These are phyloP conservation scores for Collichthys lucidus DNA, from an alignment of 2,113 vertebrate genomes.

Conservation along the genomic window DNA sequence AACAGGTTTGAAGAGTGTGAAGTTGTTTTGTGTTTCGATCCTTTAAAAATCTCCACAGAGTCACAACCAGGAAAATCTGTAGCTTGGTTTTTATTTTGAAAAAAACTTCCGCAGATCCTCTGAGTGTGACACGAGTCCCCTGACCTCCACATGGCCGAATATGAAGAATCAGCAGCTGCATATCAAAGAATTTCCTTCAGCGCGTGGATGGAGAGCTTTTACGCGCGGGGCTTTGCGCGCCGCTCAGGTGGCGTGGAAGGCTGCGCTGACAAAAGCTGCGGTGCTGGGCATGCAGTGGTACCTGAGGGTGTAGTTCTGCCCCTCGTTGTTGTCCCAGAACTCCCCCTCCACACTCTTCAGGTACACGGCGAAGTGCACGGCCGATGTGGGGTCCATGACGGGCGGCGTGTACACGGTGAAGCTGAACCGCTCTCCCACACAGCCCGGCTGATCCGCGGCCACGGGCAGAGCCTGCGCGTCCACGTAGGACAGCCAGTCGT, in stretches of 20 bases:
- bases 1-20: no score
- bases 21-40: no score
- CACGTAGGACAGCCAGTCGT: slow-evolving; percentile 89
- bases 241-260: slow-evolving; percentile 56
- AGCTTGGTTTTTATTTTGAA: no score
- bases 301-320: slow-evolving; percentile 87
- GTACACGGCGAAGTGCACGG: slow-evolving; percentile 89
- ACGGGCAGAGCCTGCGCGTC: slow-evolving; percentile 82
- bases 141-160: no score
- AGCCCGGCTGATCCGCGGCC: slow-evolving; percentile 17
- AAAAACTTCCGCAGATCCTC: no score
- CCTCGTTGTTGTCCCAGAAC: slow-evolving; percentile 93
- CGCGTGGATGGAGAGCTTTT: background rate
- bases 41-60: no score
- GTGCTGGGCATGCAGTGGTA: slow-evolving; percentile 25
- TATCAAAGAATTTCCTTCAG: no score
- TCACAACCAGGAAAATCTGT: no score
- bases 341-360: slow-evolving; percentile 84
- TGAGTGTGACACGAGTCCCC: no score
- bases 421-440: slow-evolving; percentile 76
- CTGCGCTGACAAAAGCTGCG: slow-evolving; percentile 31
- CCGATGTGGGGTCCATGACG: slow-evolving; percentile 70
- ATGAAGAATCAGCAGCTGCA: no score
- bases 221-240: slow-evolving; percentile 15
- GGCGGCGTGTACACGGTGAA: slow-evolving; percentile 88